Evolutionary conservation across 2,113 vertebrate genomes (phyloP), one percentile per base, ranked within the genome.

Genomic region (Hyperoodon ampullatus): DNA sequence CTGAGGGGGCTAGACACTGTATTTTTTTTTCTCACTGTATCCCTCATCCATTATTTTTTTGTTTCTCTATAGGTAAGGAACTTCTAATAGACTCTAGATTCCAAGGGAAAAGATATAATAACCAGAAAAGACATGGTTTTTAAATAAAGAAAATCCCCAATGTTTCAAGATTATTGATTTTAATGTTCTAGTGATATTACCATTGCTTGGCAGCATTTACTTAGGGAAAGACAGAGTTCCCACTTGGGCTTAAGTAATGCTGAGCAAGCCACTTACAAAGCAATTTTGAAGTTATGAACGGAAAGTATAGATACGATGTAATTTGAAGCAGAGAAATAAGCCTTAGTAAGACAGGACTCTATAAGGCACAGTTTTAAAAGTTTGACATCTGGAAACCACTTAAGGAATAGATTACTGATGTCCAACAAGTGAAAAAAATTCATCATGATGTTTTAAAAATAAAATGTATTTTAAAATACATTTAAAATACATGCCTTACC

Each of bases 121-220:
- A 93, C 42, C 24, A 94, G 88, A 72, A 91, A 95, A 97, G 33
- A 39, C 77, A 86, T 44, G 16, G 9, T 85, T 95, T 96, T 97
- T 88, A 94, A 88, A 86, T 96, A 94, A 94, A 96, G 80, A 90
- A 93, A 97, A 92, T 88, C 88, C 66, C 95, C 5, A 10, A 15
- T 60, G 91, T 96, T 97, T 97, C 78, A 88, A 78, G 66, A 94
- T 96, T 96, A 97, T 97, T 96, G 97, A 97, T 97, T 92, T 97
- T 93, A 97, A 91, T 97, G 85, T 97, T 97, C 77, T 82, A 88
- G 88, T 82, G 85, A 88, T 96, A 97, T 95, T 96, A 82, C 47
- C 8, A 35, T 81, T 85, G 35, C 90, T 95, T 91, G 95, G 93
- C 95, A 89, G 88, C 30, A 28, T 83, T 93, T 94, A 88, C 75